Evolutionary conservation across 2,113 vertebrate genomes (phyloP).

Genomic region (Phyllostomus discolor): DNA sequence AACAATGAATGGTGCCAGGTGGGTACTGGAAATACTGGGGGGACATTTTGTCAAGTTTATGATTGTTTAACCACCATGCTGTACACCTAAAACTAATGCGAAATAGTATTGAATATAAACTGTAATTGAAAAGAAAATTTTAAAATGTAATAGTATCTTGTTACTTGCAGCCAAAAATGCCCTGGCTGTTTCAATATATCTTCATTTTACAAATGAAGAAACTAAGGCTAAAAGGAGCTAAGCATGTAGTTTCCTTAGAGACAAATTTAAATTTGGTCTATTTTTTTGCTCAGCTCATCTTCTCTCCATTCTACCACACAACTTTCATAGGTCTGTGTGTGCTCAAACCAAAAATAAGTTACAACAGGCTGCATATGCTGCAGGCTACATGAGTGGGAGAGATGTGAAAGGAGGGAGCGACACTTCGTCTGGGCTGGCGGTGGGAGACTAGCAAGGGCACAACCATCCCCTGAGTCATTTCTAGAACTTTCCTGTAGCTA

Average conservation of each 20-base stretch:
- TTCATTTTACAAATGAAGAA: background rate
- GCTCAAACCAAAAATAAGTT: background rate
- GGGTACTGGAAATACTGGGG: background rate
- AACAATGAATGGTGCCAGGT: background rate
- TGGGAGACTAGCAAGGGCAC: background rate
- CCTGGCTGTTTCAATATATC: background rate
- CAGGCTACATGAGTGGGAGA: background rate
- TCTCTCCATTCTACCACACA: background rate
- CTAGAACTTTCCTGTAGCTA: constrained; percentile 4
- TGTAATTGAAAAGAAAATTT: background rate
- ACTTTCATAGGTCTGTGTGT: background rate
- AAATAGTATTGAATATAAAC: background rate
- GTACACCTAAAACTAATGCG: background rate
- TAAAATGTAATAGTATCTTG: background rate
- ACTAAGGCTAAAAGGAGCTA: background rate
- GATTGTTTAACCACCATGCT: background rate
- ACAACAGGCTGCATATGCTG: background rate
- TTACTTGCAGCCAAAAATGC: background rate
- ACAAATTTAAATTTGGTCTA: background rate
- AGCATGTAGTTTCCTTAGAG: background rate
- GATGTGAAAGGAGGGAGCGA: background rate
- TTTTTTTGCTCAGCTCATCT: background rate
- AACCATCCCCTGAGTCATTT: background rate
- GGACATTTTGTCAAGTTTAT: background rate
- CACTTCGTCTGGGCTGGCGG: background rate